Conservation (phyloP, 53 echinoderm and acorn worm species). For the Echinarachnius parma region DNA sequence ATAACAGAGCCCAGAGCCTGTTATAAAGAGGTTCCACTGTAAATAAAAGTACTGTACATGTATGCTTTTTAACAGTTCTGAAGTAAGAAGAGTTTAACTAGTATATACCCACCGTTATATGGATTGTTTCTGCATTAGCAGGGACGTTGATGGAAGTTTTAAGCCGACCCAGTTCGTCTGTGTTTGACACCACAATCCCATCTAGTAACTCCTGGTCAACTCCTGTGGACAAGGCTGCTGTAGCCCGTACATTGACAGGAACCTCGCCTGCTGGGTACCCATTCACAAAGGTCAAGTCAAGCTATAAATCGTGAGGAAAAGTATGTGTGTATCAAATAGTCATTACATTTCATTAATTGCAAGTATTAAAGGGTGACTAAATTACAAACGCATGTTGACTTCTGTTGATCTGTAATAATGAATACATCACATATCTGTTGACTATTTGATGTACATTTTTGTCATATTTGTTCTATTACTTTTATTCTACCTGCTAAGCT, state of each 20-base stretch:
- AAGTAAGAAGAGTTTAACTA: background rate
- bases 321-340: background rate
- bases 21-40: no score
- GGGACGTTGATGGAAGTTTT: background rate
- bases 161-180: background rate
- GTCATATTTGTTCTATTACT: no score
- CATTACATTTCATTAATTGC: no score
- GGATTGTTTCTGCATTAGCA: background rate
- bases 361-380: no score
- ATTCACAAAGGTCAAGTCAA: constrained; percentile 39
- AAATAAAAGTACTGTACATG: no score
- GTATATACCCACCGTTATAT: background rate
- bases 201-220: background rate
- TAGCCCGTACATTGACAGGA: background rate
- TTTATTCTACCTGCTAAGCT: no score
- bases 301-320: background rate
- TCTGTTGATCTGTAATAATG: no score
- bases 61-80: no score
- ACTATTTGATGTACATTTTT: no score
- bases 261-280: constrained; percentile 14
- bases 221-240: background rate
- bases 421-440: no score
- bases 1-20: no score
- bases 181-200: background rate
- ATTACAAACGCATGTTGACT: no score